Evolutionary conservation across 2,797 vertebrate genomes (phyloP), one percentile per base, ranked within the genome.

Genomic region (Acrocephalus scirpaceus): DNA sequence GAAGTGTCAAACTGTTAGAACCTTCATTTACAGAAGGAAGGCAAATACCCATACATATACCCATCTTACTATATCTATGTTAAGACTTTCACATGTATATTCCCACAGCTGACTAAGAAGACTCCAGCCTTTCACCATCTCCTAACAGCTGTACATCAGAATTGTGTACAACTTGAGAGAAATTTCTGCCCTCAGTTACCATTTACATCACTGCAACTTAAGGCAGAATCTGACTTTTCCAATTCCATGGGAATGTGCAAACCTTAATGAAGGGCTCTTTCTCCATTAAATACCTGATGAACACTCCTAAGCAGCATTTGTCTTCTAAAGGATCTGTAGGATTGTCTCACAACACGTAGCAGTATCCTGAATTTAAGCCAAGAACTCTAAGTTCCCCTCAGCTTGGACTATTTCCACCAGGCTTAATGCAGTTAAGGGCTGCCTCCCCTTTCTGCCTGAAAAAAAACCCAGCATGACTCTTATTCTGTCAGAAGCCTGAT

Each of bases 391-490:
- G 19, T 73, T 83, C 61, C 81, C 58, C 65, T 42, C n/a, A 71
- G 38, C 44, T 62, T 95, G 86, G 86, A 93, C 53, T 83, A 56
- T 44, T 96, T 95, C 75, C 62, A 61, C 25, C 23, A 75, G 40
- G 40, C 32, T 69, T 62, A 66, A 84, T 56, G 30, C 58, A 86
- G 44, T 79, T 42, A 86, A 90, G 38, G 44, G 47, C 22, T 72
- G 54, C 22, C 62, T 36, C 53, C 18, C 45, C 20, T 62, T 77
- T 79, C 73, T 91, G 72, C 58, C 47, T 66, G 51, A 86, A 83
- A 66, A 66, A 36, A 38, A 5, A 0, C 30, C 1, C 47, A 81
- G 42, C 48, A 50, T 7, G 42, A 78, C 36, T 67, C 58, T 65
- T 45, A 16, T 2, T 88, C 73, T 70, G 38, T 40, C 67, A 94